Conservation (phyloP, 2,797 vertebrate genomes). For the Botia kubotai region DNA sequence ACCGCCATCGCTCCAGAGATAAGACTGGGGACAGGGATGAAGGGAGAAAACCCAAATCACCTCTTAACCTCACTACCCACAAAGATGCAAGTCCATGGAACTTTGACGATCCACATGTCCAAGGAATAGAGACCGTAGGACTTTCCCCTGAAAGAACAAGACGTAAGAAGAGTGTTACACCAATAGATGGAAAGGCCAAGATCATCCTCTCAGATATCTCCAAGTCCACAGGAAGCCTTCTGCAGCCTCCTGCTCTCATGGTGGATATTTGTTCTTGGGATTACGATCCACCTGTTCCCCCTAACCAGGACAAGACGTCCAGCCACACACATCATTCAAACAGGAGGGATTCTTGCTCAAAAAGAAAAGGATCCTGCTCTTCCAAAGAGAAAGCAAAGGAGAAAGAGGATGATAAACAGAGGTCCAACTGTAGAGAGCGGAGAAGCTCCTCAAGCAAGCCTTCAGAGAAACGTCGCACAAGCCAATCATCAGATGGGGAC, state of each 20-base stretch:
- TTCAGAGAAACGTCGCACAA: conserved; percentile 75
- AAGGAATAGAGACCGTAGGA: conserved; percentile 70
- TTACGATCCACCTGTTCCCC: conserved; percentile 79
- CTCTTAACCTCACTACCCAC: conserved; percentile 54
- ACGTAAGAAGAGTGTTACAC: conserved; percentile 82
- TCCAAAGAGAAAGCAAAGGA: conserved; percentile 69
- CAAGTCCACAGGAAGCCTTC: conserved; percentile 86
- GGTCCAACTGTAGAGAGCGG: conserved; percentile 70
- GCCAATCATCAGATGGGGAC: conserved; percentile 72
- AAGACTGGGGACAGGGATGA: conserved; percentile 73
- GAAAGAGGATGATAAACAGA: conserved; percentile 69
- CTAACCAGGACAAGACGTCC: conserved; percentile 84
- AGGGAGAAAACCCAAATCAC: conserved; percentile 66
- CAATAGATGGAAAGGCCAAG: conserved; percentile 79
- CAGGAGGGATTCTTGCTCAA: conserved; percentile 79
- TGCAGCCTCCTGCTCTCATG: conserved; percentile 84
- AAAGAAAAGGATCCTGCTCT: conserved; percentile 84
- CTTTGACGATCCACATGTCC: conserved; percentile 77
- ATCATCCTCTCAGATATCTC: conserved; percentile 79
- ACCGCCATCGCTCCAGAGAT: conserved; percentile 75
- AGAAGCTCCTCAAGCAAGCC: conserved; percentile 80
- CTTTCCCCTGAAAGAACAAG: conserved; percentile 81
- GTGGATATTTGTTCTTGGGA: conserved; percentile 97
- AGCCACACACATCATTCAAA: conserved; percentile 82
- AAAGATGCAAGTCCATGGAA: conserved; percentile 77